Conservation (phyloP, 1,140 invertebrate species). For the Dinoponera quadriceps region DNA sequence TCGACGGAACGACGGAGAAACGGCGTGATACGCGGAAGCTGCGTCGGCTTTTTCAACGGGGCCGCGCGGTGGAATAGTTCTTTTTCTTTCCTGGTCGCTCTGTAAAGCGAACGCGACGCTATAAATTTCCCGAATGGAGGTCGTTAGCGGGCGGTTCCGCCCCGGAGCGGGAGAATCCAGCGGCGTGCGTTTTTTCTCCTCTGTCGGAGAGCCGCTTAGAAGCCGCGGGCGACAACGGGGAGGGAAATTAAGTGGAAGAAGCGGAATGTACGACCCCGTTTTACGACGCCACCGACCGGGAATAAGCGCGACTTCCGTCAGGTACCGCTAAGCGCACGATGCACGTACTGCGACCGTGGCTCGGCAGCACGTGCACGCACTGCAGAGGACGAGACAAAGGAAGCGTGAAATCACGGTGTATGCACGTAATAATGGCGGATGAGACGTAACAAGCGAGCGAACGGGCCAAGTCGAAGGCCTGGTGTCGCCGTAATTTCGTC, state of each 20-base stretch:
- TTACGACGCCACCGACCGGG: conserved; percentile 19
- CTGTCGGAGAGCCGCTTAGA: neutral
- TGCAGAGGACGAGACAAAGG: conserved; percentile 55
- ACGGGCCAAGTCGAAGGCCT: neutral
- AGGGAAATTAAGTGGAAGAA: conserved; percentile 33
- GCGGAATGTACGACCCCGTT: conserved; percentile 21
- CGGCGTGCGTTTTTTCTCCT: conserved; percentile 22
- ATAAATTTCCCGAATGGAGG: conserved; percentile 58
- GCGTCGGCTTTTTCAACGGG: conserved; percentile 29
- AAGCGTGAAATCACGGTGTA: conserved; percentile 35
- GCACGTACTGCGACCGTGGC: conserved; percentile 14
- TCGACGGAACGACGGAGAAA: conserved; percentile 2
- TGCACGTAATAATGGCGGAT: conserved; percentile 9
- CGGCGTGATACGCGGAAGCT: conserved; percentile 25
- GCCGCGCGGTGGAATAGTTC: conserved; percentile 29
- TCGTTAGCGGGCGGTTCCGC: conserved; percentile 49
- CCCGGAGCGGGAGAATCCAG: neutral
- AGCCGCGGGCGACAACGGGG: conserved; percentile 33
- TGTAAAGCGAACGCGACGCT: conserved; percentile 21
- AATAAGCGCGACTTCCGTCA: conserved; percentile 44
- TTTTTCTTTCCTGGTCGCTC: conserved; percentile 13
- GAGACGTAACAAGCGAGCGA: neutral
- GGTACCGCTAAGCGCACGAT: conserved; percentile 57
- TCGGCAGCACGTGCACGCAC: conserved; percentile 41
- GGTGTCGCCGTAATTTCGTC: neutral